These are phyloP conservation scores for Cyprinodon variegatus DNA, from an alignment of 2,113 vertebrate genomes.

Conservation along the genomic window DNA sequence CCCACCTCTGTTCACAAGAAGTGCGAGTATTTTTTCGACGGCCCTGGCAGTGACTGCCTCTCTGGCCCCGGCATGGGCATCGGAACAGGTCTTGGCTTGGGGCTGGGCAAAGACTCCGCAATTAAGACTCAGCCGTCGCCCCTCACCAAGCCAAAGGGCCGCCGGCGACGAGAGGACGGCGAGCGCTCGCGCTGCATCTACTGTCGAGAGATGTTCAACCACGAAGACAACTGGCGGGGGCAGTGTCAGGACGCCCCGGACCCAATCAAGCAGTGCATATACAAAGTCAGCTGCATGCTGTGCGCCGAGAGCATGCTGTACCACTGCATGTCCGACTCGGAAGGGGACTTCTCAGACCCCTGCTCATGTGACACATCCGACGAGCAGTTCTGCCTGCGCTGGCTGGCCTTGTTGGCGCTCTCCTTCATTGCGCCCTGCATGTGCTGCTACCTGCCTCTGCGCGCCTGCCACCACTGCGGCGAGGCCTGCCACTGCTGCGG, in stretches of 20 bases:
- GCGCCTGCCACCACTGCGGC: constrained; percentile 96
- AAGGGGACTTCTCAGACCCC: constrained; percentile 99
- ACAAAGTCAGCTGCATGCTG: constrained; percentile 99
- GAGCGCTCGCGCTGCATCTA: constrained; percentile 97
- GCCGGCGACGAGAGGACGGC: constrained; percentile 94
- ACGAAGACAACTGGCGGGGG: constrained; percentile 95
- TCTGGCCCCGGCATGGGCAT: constrained; percentile 73
- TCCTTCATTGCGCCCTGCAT: constrained; percentile 97
- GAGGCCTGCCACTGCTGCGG: constrained; percentile 97
- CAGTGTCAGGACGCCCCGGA: constrained; percentile 98
- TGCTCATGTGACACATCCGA: constrained; percentile 98
- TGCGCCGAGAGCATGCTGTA: constrained; percentile 99
- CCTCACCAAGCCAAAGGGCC: constrained; percentile 88
- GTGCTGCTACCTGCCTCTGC: constrained; percentile 98
- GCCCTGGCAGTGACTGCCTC: constrained; percentile 83
- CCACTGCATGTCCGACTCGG: constrained; percentile 99
- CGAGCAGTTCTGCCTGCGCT: constrained; percentile 98
- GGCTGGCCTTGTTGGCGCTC: constrained; percentile 95
- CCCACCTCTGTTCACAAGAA: constrained; percentile 90
- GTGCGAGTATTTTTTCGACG: constrained; percentile 91
- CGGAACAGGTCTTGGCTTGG: constrained; percentile 78
- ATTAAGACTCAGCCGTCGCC: constrained; percentile 93
- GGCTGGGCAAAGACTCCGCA: constrained; percentile 84
- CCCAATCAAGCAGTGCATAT: constrained; percentile 97
- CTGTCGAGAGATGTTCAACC: constrained; percentile 98